Percentiles rank a stretch among this genome's conserved stretches.
These are phyloP conservation scores for Haliaeetus leucogaster DNA, from an alignment of 2,113 vertebrate species.

Conservation along the genomic window DNA sequence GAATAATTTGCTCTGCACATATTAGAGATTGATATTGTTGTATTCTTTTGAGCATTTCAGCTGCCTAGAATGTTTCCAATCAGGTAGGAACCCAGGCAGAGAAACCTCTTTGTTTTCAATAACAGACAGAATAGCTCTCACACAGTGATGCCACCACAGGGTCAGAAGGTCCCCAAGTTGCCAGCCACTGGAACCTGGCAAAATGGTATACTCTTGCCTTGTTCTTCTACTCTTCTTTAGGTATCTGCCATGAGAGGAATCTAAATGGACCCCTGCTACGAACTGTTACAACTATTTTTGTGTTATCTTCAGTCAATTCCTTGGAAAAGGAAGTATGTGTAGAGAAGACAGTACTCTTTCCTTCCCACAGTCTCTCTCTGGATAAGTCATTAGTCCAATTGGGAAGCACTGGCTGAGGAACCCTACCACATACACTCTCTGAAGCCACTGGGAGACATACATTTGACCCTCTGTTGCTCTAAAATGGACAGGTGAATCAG, in stretches of 20 bases:
- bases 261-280: not conserved
- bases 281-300: not conserved
- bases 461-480: not conserved
- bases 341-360: not conserved
- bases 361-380: not conserved
- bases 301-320: not conserved
- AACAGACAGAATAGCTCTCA: not conserved
- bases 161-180: not conserved
- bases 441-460: not conserved
- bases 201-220: not conserved
- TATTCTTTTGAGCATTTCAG: not conserved
- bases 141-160: not conserved
- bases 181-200: not conserved
- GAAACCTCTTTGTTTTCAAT: not conserved
- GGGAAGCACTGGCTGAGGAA: not conserved
- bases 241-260: not conserved
- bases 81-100: not conserved
- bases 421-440: not conserved
- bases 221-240: not conserved
- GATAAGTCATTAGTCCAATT: not conserved
- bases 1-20: not conserved
- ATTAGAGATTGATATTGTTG: not conserved
- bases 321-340: not conserved
- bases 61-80: not conserved
- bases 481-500: not conserved